phyloP scores from a whole-genome alignment of 2,888 invertebrate species.

The Nudaria mundana region DNA sequence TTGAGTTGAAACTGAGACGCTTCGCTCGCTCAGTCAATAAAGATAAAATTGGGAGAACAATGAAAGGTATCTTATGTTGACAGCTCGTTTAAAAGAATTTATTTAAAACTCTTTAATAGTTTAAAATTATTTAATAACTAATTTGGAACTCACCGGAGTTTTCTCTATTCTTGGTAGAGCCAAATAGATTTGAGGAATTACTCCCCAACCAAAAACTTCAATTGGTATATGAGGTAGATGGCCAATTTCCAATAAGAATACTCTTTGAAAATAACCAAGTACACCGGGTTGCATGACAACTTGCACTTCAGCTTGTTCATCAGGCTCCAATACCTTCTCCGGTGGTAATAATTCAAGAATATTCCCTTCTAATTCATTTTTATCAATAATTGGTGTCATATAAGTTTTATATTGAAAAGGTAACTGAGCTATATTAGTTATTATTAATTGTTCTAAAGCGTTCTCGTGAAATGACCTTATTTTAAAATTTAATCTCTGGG shows the following conservation, averaged over 20 bases:
- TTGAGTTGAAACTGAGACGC: too few relatives aligned
- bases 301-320: conserved; percentile 58
- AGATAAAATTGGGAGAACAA: too few relatives aligned
- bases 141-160: background rate
- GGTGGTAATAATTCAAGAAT: conserved; percentile 70
- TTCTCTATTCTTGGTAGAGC: conserved; percentile 59
- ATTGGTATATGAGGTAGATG: conserved; percentile 77
- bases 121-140: too few relatives aligned
- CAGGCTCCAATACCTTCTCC: conserved; percentile 59
- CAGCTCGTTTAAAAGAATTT: too few relatives aligned
- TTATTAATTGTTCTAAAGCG: conserved; percentile 51
- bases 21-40: too few relatives aligned
- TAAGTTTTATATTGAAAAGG: conserved; percentile 68
- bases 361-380: conserved; percentile 60
- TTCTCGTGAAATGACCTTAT: conserved; percentile 67
- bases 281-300: conserved; percentile 78
- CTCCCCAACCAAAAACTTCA: conserved; percentile 79
- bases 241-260: conserved; percentile 75
- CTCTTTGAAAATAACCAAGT: conserved; percentile 75
- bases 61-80: too few relatives aligned
- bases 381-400: conserved; percentile 48
- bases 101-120: too few relatives aligned
- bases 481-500: conserved; percentile 63
- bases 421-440: conserved; percentile 76
- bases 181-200: conserved; percentile 81